Conservation (phyloP, 37 sponge, comb jelly and placozoan species). For the Halisarca cf. caerulea region DNA sequence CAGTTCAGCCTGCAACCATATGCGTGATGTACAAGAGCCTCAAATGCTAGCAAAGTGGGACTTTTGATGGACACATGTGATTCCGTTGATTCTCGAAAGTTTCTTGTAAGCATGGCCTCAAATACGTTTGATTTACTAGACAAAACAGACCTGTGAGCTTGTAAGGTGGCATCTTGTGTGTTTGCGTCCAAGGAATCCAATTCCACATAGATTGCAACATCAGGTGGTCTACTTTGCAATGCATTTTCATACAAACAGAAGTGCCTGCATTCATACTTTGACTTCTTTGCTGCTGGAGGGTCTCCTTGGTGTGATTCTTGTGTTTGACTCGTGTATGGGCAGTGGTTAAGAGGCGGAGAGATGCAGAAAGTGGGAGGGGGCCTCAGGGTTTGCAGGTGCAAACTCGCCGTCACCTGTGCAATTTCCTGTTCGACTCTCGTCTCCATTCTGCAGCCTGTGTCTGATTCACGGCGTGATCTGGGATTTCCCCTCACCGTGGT, state of each 20-base stretch:
- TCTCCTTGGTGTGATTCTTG: neutral
- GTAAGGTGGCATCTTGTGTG: neutral
- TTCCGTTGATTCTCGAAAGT: neutral
- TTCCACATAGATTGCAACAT: neutral
- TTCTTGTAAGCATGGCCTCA: neutral
- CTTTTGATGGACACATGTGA: neutral
- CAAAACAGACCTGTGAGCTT: neutral
- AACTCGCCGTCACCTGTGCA: neutral
- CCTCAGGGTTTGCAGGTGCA: neutral
- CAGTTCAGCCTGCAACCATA: constrained; percentile 16
- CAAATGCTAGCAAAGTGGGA: neutral
- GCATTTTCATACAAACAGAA: neutral
- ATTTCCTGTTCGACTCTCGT: neutral
- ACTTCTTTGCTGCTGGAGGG: neutral
- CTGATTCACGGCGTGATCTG: neutral
- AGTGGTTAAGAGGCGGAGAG: neutral
- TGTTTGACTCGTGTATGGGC: neutral
- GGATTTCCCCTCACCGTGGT: neutral
- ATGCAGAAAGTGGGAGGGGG: neutral
- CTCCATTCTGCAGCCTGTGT: neutral
- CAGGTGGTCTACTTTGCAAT: neutral
- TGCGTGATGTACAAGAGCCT: neutral
- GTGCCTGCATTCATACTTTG: neutral
- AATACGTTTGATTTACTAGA: neutral
- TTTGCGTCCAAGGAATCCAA: neutral